Evolutionary conservation across 2,113 vertebrate species (phyloP).

Genomic region (Orcinus orca): DNA sequence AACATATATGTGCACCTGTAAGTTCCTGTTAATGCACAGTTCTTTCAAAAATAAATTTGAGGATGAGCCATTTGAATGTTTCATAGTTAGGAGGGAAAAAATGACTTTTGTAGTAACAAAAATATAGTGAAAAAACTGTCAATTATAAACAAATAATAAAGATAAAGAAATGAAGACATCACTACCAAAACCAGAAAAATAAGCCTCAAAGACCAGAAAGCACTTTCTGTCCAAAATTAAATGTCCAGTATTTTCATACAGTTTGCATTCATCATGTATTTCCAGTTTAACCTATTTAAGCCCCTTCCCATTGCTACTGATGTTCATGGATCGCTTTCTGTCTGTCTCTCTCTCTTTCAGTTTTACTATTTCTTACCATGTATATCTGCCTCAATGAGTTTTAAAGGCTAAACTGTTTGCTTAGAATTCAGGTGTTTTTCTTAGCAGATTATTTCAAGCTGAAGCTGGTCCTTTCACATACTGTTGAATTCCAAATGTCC

Average conservation of each 20-base stretch:
- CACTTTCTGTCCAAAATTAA: not conserved
- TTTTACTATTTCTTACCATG: constrained; percentile 25
- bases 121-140: not conserved
- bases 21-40: not conserved
- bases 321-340: not conserved
- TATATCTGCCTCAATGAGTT: constrained; percentile 48
- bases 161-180: not conserved
- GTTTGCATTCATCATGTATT: not conserved
- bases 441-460: constrained; percentile 62
- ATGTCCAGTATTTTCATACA: not conserved
- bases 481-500: constrained; percentile 70
- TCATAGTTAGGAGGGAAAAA: not conserved
- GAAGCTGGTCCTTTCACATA: constrained; percentile 66
- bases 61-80: not conserved
- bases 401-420: constrained; percentile 66
- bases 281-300: not conserved
- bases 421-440: constrained; percentile 74
- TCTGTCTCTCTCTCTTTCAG: not conserved
- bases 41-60: constrained; percentile 14
- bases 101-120: not conserved
- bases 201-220: not conserved
- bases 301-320: not conserved
- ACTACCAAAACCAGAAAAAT: not conserved
- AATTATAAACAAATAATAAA: constrained; percentile 14
- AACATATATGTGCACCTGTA: not conserved